Conservation (phyloP, 2,888 invertebrate species). For the Nemotelus nigrinus region DNA sequence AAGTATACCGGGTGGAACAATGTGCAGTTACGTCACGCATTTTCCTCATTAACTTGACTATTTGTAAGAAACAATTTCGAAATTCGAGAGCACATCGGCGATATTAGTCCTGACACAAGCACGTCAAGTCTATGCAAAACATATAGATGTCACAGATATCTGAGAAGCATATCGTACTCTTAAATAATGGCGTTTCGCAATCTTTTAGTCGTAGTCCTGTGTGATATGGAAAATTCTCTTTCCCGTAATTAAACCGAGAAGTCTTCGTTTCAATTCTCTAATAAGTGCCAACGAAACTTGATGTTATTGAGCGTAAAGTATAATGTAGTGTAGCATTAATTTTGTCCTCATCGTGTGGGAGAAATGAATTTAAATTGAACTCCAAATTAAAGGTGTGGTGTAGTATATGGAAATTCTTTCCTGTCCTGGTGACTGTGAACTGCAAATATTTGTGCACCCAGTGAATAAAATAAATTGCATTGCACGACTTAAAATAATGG, state of each 20-base stretch:
- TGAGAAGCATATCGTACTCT: background rate
- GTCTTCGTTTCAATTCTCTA: constrained; percentile 1
- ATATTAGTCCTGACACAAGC: no score
- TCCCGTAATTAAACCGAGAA: constrained; percentile 23
- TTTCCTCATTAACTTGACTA: constrained; percentile 29
- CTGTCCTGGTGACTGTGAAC: no score
- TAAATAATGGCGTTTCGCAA: constrained; percentile 1
- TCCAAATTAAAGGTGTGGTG: no score
- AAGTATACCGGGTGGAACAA: background rate
- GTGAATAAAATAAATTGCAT: no score
- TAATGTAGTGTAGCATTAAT: background rate
- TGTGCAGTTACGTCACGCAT: constrained; percentile 13
- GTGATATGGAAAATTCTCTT: constrained; percentile 17
- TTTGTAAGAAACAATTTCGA: constrained; percentile 35
- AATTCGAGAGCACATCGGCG: background rate
- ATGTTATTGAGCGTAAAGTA: constrained; percentile 26
- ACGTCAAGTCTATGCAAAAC: no score
- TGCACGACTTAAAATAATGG: no score
- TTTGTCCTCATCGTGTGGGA: no score
- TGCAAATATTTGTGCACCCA: no score
- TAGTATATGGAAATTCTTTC: no score
- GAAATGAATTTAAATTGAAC: no score
- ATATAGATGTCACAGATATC: no score
- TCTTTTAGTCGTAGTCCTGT: background rate
- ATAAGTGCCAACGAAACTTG: background rate